These are phyloP conservation scores for Corythoichthys haematopterus DNA, from an alignment of 2,113 vertebrate genomes.

Conservation along the genomic window DNA sequence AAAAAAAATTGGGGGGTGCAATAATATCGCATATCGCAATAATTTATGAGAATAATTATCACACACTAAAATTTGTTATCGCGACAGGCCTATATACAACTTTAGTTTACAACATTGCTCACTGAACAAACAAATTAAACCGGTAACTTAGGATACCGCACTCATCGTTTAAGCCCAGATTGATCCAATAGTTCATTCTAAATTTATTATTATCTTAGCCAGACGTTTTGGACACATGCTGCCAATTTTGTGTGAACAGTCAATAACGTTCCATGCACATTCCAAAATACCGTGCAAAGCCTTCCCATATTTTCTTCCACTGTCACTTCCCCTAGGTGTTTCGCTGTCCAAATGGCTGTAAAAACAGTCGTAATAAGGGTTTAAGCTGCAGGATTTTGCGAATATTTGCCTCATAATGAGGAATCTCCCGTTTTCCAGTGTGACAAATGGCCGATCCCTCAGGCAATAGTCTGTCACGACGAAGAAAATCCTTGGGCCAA, in stretches of 20 bases:
- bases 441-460: constrained; percentile 3
- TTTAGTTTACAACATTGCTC: too few species aligned
- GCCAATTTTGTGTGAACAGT: background rate
- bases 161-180: too few species aligned
- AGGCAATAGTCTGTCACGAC: background rate
- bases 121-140: too few species aligned
- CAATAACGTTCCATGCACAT: background rate
- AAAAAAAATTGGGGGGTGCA: too few species aligned
- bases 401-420: background rate
- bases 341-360: background rate
- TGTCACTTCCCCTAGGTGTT: background rate
- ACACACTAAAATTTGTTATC: too few species aligned
- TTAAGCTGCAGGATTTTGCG: background rate
- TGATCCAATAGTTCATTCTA: too few species aligned
- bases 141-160: too few species aligned
- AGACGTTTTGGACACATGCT: background rate
- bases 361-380: background rate
- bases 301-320: background rate
- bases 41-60: too few species aligned
- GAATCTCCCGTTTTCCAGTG: background rate
- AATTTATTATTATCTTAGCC: too few species aligned
- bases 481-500: constrained; percentile 19
- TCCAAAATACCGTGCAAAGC: background rate
- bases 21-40: too few species aligned
- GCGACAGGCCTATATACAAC: too few species aligned